Evolutionary conservation across 2,888 invertebrate genomes (phyloP).

Genomic region (Pollenia griseotomentosa): DNA sequence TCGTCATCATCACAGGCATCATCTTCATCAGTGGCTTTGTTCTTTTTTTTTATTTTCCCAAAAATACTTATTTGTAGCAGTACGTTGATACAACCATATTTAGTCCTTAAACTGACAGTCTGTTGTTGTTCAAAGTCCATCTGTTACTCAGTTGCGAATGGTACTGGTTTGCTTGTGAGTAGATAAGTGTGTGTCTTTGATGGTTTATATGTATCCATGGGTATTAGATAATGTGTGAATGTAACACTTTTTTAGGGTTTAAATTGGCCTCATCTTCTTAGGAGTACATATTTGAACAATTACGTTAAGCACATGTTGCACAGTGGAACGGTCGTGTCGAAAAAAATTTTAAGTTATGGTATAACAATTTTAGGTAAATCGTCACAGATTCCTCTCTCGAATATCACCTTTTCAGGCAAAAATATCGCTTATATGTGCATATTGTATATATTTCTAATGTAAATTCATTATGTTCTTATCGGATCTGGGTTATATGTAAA

Average conservation of each 20-base stretch:
- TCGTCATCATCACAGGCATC: constrained; percentile 44
- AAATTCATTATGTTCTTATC: no score
- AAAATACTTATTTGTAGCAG: neutral
- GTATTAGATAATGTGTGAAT: constrained; percentile 10
- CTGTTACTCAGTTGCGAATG: constrained; percentile 59
- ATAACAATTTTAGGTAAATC: no score
- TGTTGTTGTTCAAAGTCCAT: constrained; percentile 58
- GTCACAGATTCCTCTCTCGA: no score
- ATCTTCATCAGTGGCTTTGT: constrained; percentile 69
- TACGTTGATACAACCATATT: constrained; percentile 29
- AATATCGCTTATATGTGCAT: no score
- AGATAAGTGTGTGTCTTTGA: neutral
- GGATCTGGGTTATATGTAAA: no score
- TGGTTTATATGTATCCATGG: neutral
- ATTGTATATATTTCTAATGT: no score
- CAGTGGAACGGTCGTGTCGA: neutral
- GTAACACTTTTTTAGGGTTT: constrained; percentile 67
- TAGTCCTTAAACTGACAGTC: constrained; percentile 40
- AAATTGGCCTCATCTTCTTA: constrained; percentile 65
- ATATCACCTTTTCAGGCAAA: no score
- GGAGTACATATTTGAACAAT: constrained; percentile 48
- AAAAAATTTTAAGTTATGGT: neutral
- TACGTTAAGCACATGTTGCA: constrained; percentile 54
- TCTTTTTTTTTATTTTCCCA: constrained; percentile 44
- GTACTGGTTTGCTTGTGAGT: constrained; percentile 22